Percentiles rank a stretch among this genome's conserved stretches.
phyloP scores from a whole-genome alignment of 2,797 vertebrate species.

The Gallirallus australis region DNA sequence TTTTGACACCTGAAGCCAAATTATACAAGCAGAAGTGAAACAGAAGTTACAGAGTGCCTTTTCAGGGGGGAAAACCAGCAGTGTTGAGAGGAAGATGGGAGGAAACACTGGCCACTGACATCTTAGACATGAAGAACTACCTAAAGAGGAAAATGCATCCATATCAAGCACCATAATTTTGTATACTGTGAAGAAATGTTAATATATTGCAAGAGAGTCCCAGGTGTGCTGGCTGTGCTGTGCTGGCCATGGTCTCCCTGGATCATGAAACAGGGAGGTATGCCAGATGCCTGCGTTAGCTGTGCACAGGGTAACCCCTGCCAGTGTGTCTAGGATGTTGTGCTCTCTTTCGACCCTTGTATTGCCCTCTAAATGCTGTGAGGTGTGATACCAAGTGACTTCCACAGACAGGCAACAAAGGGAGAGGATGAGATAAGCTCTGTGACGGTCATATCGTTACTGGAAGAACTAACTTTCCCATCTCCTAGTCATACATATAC shows the following conservation, averaged over 20 bases:
- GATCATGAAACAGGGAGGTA: neutral
- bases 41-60: neutral
- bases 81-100: neutral
- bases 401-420: neutral
- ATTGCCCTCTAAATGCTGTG: neutral
- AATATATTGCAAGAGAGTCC: neutral
- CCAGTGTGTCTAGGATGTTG: neutral
- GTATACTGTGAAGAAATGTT: neutral
- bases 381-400: neutral
- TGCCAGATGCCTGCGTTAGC: accelerated
- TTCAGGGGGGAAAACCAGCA: neutral
- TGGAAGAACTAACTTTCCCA: neutral
- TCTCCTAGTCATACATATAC: no score
- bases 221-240: neutral
- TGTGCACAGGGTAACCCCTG: neutral
- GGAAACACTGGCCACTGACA: neutral
- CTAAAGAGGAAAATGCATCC: neutral
- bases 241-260: accelerated
- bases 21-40: neutral
- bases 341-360: neutral
- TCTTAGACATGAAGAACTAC: neutral
- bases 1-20: neutral
- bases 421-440: neutral
- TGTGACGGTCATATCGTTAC: neutral
- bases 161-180: neutral